These are phyloP conservation scores for Epinephelus fuscoguttatus DNA, from an alignment of 2,113 vertebrate genomes.

Conservation along the genomic window DNA sequence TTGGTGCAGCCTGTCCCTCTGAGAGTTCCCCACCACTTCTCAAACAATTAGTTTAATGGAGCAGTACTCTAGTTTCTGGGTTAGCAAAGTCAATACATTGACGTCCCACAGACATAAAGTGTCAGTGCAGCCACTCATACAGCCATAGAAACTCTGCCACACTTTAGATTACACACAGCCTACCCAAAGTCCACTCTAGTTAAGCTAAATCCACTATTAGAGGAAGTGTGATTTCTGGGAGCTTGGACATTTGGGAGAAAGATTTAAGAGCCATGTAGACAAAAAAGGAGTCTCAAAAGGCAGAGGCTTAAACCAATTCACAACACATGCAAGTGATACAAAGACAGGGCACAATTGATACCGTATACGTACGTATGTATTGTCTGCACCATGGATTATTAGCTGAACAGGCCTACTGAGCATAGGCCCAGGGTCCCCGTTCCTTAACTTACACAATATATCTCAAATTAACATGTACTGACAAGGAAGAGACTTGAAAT, in stretches of 20 bases:
- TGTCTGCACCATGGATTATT: too few species aligned
- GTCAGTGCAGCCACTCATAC: slow-evolving; percentile 53
- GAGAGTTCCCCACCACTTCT: slow-evolving; percentile 69
- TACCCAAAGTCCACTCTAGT: slow-evolving; percentile 28
- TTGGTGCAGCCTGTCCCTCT: slow-evolving; percentile 58
- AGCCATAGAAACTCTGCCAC: slow-evolving; percentile 36
- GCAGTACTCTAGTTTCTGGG: slow-evolving; percentile 72
- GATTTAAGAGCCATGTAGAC: background rate
- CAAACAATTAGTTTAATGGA: slow-evolving; percentile 82
- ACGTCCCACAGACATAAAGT: slow-evolving; percentile 64
- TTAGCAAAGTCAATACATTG: slow-evolving; percentile 77
- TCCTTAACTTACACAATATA: too few species aligned
- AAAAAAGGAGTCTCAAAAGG: background rate
- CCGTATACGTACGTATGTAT: background rate
- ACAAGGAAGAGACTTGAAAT: too few species aligned
- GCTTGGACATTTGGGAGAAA: background rate
- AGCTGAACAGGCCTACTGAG: too few species aligned
- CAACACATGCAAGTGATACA: background rate
- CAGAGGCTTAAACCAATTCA: background rate
- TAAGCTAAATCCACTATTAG: slow-evolving; percentile 20
- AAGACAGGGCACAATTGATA: background rate
- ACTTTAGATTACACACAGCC: slow-evolving; percentile 19
- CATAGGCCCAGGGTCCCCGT: too few species aligned
- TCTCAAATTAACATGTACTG: too few species aligned
- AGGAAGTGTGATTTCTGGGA: background rate